phyloP scores from a whole-genome alignment of 2,113 vertebrate species.

The Artemisiospiza belli region DNA sequence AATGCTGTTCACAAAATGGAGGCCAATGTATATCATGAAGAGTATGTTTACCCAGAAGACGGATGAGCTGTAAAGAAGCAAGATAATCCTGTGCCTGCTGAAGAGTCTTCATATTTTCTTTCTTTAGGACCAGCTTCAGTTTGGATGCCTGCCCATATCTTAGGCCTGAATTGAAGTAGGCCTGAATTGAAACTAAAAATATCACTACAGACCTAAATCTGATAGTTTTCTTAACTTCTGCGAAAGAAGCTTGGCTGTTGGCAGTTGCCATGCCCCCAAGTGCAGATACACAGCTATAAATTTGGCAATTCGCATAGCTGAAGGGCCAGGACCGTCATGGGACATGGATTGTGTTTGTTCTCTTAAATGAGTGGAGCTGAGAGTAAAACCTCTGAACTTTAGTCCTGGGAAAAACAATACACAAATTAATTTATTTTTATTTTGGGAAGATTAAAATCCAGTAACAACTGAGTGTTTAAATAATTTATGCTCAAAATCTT shows the following conservation, averaged over 20 bases:
- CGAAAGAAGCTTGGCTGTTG: background rate
- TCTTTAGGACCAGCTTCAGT: background rate
- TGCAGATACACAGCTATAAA: background rate
- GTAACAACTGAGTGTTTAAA: background rate
- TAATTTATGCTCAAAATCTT: background rate
- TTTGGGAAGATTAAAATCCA: background rate
- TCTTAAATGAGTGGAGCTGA: background rate
- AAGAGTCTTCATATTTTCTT: background rate
- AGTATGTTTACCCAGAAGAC: background rate
- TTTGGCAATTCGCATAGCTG: background rate
- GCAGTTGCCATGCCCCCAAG: background rate
- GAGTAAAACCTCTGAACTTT: background rate
- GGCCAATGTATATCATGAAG: background rate
- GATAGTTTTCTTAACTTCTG: background rate
- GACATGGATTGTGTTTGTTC: accelerated
- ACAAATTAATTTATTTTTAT: background rate
- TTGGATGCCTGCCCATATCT: background rate
- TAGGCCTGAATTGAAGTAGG: background rate
- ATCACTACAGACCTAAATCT: background rate
- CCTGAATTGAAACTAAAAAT: background rate
- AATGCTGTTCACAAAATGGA: background rate
- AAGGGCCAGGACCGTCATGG: background rate
- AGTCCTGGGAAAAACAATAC: background rate
- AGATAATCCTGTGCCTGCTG: background rate
- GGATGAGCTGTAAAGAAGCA: background rate